phyloP scores from a whole-genome alignment of 2,113 vertebrate species.

The Myodes glareolus region DNA sequence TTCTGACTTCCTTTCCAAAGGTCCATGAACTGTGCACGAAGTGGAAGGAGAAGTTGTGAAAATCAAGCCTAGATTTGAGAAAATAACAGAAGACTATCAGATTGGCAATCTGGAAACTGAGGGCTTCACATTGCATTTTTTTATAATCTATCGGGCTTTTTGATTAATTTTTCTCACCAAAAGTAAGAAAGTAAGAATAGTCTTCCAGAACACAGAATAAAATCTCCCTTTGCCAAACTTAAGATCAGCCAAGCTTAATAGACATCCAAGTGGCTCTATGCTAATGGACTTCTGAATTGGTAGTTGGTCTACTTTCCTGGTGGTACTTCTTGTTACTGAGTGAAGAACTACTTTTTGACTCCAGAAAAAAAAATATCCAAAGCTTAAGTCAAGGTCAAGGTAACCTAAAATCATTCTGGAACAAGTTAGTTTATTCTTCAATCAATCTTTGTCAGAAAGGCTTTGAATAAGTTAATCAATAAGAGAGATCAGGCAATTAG shows the following conservation, averaged over 20 bases:
- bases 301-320: neutral
- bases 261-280: conserved; percentile 21
- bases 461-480: conserved; percentile 44
- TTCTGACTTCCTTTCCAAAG: conserved; percentile 2
- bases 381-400: conserved; percentile 58
- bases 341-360: conserved; percentile 4
- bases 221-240: conserved; percentile 31
- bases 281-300: neutral
- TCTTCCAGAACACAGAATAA: neutral
- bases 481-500: conserved; percentile 6
- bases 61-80: neutral
- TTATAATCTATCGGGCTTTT: neutral
- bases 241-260: neutral
- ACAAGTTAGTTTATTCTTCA: conserved; percentile 38
- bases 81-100: neutral
- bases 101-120: neutral
- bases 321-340: neutral
- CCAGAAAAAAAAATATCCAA: neutral
- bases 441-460: conserved; percentile 35
- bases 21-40: neutral
- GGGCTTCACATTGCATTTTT: neutral
- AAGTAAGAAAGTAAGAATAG: conserved; percentile 41
- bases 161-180: neutral
- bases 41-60: neutral
- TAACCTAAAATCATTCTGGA: conserved; percentile 45